Evolutionary conservation across 2,888 invertebrate genomes (phyloP), one percentile per base, ranked within the genome.

Genomic region (Tyria jacobaeae): DNA sequence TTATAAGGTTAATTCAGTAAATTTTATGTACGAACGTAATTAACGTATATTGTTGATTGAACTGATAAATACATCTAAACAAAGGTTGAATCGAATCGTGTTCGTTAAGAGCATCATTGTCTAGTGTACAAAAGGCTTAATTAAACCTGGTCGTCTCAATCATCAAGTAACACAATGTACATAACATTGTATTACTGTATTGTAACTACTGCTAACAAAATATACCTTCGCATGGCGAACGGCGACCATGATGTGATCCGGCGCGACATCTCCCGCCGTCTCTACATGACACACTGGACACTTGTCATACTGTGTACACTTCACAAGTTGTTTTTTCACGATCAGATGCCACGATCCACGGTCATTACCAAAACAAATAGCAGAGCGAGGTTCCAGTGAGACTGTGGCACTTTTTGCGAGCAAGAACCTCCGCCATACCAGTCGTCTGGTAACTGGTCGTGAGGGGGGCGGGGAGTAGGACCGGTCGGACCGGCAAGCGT

Each of bases 221-320:
- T 21, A 52, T 87, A 90, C 90, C 90, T 89, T 87, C 82, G 90
- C 90, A 76, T 83, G 89, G 86, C 90, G 90, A 62, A 84, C 83
- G 77, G 86, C 89, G 85, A 88, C 80, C 90, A 90, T 90, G 75
- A 58, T 71, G 79, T 63, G 73, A 65, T 66, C 72, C 71, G 48
- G 48, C 57, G 78, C 81, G 83, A 81, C 88, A 85, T 86, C 79
- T 75, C 87, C 82, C 70, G 71, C 79, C 70, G 70, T 63, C 78
- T 71, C 73, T 72, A 71, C 76, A 69, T 73, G 64, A 66, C 79
- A 74, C 73, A 60, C 55, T 61, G 63, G 75, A 76, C 74, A 64
- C 68, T 65, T 62, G 65, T 66, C 66, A 65, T 56, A 62, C 55
- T 57, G 60, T 41, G 39, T 47, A 71, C 69, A 69, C 66, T 64